Base-by-base conservation (phyloP, 2,113 vertebrate species). In the Microcebus lehilahytsara region DNA sequence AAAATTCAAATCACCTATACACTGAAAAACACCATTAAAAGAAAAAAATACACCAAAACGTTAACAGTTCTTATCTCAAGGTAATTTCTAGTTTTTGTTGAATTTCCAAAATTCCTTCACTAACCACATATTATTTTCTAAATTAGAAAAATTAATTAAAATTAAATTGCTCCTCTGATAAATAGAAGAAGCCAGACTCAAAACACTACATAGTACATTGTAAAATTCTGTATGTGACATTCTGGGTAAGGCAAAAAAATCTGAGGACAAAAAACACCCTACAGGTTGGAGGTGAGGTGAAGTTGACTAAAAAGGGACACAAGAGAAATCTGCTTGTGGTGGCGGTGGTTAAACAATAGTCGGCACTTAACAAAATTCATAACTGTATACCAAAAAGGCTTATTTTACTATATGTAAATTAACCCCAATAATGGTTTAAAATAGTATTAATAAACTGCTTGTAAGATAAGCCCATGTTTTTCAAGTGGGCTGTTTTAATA, bases 61-160 rank as follows among this genome's bases (percentile, higher is more conserved):
- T 83, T 46, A 91, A 80, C 27, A 90, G 37, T 27, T 91, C 66
- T 53, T 90, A 89, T 40, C 12, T 58, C 10, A 93, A 75, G 14
- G 58, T n/a, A 93, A 80, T 81, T 71, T 74, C 27, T 40, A 34
- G 37, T 62, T 85, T 83, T 83, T 81, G 40, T n/a, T 30, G 56
- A 27, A 78, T 69, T 97, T 95, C 27, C 78, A 95, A 95, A 85
- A 95, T 89, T 53, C 22, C 60, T 16, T 95, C 51, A 92, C 1
- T 94, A 27, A 92, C 34, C 75, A n/a, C 9, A 0, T 91, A 58
- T 58, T 88, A 85, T n/a, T 56, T 69, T 91, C 77, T 83, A 85
- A 91, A 89, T 34, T n/a, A 30, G 20, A 90, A 96, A 90, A 51
- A 80, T 85, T 9, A 25, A 67, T 88, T 78, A 91, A 95, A 95